A percentile compares a stretch with the other conserved stretches of the same genome.
Evolutionary conservation across 1,140 invertebrate species (phyloP).

Genomic region (Hyposmocoma kahamanoa): DNA sequence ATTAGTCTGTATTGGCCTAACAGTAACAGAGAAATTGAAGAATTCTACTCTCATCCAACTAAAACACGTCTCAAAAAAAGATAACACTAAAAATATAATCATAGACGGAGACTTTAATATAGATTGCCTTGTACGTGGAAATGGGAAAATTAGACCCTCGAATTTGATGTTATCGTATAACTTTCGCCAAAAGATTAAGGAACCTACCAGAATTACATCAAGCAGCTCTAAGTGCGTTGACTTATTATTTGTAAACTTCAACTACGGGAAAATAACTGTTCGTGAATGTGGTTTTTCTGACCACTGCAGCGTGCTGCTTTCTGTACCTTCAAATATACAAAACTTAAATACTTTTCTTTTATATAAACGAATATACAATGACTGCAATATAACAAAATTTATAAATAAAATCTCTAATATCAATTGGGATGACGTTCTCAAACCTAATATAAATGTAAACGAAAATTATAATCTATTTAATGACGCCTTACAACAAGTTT

Average conservation of each 20-base stretch:
- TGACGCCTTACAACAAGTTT: background rate
- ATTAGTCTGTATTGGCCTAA: conserved; percentile 8
- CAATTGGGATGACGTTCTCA: background rate
- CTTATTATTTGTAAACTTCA: conserved; percentile 4
- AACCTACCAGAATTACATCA: conserved; percentile 1
- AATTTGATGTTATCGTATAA: background rate
- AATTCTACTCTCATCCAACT: background rate
- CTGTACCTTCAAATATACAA: background rate
- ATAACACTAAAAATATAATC: conserved; percentile 2
- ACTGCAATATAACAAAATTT: background rate
- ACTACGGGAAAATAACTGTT: background rate
- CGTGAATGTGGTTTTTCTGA: conserved; percentile 2
- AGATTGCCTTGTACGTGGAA: background rate
- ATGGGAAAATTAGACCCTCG: background rate
- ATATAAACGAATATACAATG: background rate
- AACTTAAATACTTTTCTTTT: background rate
- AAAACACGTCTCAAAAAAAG: background rate
- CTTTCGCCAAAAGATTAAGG: background rate
- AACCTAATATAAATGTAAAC: background rate
- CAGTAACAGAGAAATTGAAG: background rate
- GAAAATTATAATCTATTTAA: background rate
- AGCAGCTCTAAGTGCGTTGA: background rate
- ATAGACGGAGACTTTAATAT: conserved; percentile 5
- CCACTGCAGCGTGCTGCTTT: background rate
- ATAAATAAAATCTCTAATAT: background rate